Conservation (phyloP, 2,113 vertebrate species). For the Chrysochloris asiatica region DNA sequence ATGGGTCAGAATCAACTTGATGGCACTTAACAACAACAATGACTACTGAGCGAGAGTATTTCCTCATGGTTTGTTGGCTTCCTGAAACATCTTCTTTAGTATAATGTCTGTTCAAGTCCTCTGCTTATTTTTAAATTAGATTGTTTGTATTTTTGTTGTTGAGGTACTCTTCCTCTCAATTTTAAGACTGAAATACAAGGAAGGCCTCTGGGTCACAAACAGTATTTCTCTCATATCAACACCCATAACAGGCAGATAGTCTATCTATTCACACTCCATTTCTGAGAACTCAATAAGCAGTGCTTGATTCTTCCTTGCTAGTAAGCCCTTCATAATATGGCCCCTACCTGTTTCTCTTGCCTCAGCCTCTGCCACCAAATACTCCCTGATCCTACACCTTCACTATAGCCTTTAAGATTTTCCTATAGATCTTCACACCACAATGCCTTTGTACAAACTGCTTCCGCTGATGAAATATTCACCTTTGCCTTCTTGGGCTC, state of each 20-base stretch:
- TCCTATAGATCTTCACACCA: not conserved
- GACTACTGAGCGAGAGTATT: too few species aligned
- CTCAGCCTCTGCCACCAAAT: not conserved
- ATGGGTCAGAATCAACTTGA: too few species aligned
- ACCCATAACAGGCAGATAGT: not conserved
- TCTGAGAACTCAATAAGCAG: not conserved
- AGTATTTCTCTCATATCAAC: not conserved
- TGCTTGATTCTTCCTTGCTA: not conserved
- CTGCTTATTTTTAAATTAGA: too few species aligned
- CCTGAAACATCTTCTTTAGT: too few species aligned
- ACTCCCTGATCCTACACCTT: too few species aligned
- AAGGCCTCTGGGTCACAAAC: not conserved
- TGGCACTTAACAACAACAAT: too few species aligned
- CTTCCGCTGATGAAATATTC: not conserved
- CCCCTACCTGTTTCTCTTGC: not conserved
- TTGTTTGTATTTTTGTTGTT: too few species aligned
- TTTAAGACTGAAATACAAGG: not conserved
- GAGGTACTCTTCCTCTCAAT: not conserved
- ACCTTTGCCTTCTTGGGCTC: not conserved
- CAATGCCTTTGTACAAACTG: not conserved
- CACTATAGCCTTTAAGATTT: not conserved
- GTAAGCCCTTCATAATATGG: not conserved
- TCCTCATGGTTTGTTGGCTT: too few species aligned
- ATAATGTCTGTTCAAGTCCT: too few species aligned
- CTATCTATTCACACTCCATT: not conserved